A percentile compares a stretch with the other conserved stretches of the same genome.
These are phyloP conservation scores for Thamnophis elegans DNA, from an alignment of 2,797 vertebrate genomes.

Conservation along the genomic window DNA sequence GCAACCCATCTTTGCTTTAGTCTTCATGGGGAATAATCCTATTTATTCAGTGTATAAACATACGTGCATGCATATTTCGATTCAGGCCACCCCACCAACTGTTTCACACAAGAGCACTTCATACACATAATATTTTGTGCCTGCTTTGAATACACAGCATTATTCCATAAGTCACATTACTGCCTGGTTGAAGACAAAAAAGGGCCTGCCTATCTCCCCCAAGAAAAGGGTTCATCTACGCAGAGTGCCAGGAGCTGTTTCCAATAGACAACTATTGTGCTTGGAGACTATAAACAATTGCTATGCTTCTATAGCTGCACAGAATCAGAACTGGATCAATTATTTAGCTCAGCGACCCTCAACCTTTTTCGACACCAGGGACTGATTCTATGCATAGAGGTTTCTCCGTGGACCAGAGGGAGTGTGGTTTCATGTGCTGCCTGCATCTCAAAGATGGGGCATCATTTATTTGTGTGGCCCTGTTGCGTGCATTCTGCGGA, in stretches of 20 bases:
- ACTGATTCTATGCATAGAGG: no score
- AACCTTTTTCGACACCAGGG: no score
- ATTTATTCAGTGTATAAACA: not conserved
- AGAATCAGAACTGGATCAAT: not conserved
- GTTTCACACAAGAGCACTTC: not conserved
- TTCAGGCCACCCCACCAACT: not conserved
- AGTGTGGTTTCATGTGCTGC: no score
- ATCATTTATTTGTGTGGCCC: no score
- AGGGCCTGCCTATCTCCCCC: no score
- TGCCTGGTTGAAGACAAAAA: not conserved
- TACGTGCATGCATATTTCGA: not conserved
- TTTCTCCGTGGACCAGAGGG: no score
- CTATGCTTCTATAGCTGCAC: not conserved
- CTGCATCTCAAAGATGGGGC: no score
- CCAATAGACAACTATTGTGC: not conserved
- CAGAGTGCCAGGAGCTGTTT: not conserved
- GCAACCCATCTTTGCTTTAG: not conserved
- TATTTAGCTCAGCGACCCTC: not conserved
- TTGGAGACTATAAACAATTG: not conserved
- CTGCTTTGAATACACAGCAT: not conserved
- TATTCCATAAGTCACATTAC: not conserved
- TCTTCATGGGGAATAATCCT: not conserved
- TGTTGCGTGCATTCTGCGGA: no score
- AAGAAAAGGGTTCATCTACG: not conserved
- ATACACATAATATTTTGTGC: not conserved